A percentile compares a stretch with the other conserved stretches of the same genome.
phyloP scores from a whole-genome alignment of 2,797 vertebrate species.

The Xiphophorus birchmanni region DNA sequence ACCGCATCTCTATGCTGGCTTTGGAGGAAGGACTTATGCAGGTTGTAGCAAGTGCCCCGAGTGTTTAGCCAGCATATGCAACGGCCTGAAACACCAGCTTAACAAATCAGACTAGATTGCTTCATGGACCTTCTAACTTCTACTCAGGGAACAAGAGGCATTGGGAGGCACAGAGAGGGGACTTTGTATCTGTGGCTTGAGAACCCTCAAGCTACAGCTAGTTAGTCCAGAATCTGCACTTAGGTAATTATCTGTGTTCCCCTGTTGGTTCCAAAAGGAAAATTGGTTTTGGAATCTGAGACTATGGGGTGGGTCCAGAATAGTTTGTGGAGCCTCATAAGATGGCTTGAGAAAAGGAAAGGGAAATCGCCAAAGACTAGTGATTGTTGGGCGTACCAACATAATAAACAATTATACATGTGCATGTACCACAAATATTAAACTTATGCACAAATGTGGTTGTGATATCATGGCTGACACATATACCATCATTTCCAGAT shows the following conservation, averaged over 20 bases:
- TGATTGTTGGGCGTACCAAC: constrained; percentile 16
- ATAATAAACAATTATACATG: constrained; percentile 10
- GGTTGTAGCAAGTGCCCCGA: constrained; percentile 72
- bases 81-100: constrained; percentile 78
- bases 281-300: constrained; percentile 77
- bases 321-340: constrained; percentile 45
- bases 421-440: background rate
- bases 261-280: constrained; percentile 78
- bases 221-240: constrained; percentile 81
- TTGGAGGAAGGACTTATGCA: constrained; percentile 77
- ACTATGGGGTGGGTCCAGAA: constrained; percentile 66
- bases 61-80: constrained; percentile 75
- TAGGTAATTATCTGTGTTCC: constrained; percentile 83
- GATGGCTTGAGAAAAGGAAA: constrained; percentile 36
- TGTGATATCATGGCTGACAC: too few relatives aligned
- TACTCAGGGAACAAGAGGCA: constrained; percentile 66
- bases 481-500: too few relatives aligned
- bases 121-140: constrained; percentile 71
- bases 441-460: background rate
- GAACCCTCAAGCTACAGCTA: constrained; percentile 79
- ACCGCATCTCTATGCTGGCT: constrained; percentile 75
- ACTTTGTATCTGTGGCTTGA: constrained; percentile 72
- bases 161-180: constrained; percentile 65
- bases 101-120: constrained; percentile 84
- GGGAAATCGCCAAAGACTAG: constrained; percentile 16